Evolutionary conservation across 2,113 vertebrate genomes (phyloP).

Genomic region (Myotis yumanensis): DNA sequence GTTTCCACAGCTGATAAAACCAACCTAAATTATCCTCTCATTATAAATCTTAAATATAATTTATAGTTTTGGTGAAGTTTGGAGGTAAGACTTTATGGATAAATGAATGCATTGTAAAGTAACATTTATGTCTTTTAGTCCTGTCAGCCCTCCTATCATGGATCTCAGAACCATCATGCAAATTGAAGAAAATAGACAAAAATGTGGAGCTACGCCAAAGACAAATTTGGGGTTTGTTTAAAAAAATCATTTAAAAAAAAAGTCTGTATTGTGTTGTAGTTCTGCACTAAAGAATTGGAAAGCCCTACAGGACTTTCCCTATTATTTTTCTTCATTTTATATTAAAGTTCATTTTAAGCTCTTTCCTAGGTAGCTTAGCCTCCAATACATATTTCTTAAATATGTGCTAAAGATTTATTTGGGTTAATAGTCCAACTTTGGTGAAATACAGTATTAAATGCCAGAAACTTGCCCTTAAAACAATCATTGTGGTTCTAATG

Average conservation of each 20-base stretch:
- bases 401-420: conserved; percentile 1
- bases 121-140: conserved; percentile 83
- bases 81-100: conserved; percentile 67
- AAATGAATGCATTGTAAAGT: conserved; percentile 74
- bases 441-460: neutral
- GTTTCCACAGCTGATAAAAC: conserved; percentile 79
- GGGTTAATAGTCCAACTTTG: neutral
- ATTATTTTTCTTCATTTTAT: conserved; percentile 25
- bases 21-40: conserved; percentile 73
- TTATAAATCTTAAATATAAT: conserved; percentile 69
- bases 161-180: conserved; percentile 98
- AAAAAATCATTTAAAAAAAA: conserved; percentile 62
- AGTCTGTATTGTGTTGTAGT: conserved; percentile 25
- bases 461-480: neutral
- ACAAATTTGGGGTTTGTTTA: conserved; percentile 86
- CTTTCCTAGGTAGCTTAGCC: neutral
- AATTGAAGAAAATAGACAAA: conserved; percentile 93
- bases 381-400: conserved; percentile 28
- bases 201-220: conserved; percentile 89
- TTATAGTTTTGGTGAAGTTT: conserved; percentile 73
- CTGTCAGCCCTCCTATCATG: conserved; percentile 89
- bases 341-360: neutral
- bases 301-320: neutral
- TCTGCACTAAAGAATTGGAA: conserved; percentile 19
- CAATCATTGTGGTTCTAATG: neutral